A percentile compares a stretch with the other conserved stretches of the same genome.
phyloP scores from a whole-genome alignment of 2,113 vertebrate genomes.

The Oncorhynchus clarkii region DNA sequence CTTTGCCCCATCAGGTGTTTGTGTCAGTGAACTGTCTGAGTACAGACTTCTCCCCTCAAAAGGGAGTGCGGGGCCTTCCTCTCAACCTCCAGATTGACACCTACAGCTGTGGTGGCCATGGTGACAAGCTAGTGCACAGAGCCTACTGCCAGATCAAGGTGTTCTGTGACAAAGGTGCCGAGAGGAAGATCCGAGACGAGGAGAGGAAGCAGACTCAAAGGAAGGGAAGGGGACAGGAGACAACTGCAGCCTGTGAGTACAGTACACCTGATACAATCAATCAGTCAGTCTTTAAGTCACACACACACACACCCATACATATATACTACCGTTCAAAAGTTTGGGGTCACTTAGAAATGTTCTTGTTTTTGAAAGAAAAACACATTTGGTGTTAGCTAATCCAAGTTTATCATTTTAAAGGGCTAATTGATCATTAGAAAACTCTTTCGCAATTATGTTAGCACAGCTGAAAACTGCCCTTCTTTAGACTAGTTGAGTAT shows the following conservation, averaged over 20 bases:
- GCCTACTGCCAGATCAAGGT: slow-evolving; percentile 87
- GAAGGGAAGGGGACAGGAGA: slow-evolving; percentile 79
- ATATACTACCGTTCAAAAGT: no score
- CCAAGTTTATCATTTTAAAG: no score
- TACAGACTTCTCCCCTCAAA: slow-evolving; percentile 86
- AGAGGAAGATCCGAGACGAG: slow-evolving; percentile 86
- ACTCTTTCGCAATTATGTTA: no score
- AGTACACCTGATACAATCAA: neutral
- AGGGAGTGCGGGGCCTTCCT: slow-evolving; percentile 83
- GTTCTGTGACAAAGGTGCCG: slow-evolving; percentile 87
- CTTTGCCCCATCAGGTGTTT: slow-evolving; percentile 72
- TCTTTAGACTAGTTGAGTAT: no score
- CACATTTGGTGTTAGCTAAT: no score
- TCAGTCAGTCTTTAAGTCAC: neutral
- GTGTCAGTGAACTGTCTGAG: slow-evolving; percentile 86
- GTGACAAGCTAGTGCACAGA: slow-evolving; percentile 83
- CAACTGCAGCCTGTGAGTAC: neutral
- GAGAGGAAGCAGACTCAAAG: slow-evolving; percentile 84
- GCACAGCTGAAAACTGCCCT: no score
- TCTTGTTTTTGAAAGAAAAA: no score
- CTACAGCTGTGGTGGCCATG: slow-evolving; percentile 84
- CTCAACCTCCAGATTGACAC: slow-evolving; percentile 85
- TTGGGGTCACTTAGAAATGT: no score
- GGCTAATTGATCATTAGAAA: no score
- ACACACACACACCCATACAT: no score